Conservation (phyloP, 2,797 vertebrate genomes). For the Gallinago stenura region DNA sequence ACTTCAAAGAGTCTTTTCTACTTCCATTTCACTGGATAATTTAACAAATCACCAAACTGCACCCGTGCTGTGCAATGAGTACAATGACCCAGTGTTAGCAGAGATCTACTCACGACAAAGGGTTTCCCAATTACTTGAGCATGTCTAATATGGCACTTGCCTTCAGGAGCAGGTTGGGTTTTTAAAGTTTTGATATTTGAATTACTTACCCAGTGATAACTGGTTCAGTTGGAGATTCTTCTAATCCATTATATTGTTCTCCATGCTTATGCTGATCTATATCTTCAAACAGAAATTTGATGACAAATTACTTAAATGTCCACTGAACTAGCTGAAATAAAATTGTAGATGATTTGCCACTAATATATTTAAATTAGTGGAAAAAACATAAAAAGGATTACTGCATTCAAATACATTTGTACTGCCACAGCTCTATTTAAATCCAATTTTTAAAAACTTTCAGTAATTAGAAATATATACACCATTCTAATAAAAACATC, state of each 20-base stretch:
- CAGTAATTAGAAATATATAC: background rate
- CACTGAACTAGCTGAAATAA: background rate
- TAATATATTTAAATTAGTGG: background rate
- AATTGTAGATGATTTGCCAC: background rate
- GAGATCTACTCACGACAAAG: background rate
- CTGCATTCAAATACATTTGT: background rate
- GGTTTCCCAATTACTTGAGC: background rate
- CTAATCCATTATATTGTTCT: background rate
- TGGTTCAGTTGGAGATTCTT: background rate
- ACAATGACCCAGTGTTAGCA: rapidly evolving
- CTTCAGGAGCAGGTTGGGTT: rapidly evolving
- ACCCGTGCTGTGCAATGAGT: background rate
- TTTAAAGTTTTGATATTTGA: background rate
- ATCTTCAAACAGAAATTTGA: background rate
- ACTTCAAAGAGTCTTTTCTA: background rate
- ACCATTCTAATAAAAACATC: rapidly evolving
- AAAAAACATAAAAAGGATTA: background rate
- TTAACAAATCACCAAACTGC: background rate
- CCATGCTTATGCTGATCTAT: background rate
- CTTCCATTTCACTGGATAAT: background rate
- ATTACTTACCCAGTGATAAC: background rate
- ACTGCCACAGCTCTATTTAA: background rate
- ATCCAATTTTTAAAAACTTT: background rate
- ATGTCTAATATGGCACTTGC: background rate
- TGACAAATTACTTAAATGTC: background rate